Percentiles rank a stretch among this genome's conserved stretches.
phyloP scores from a whole-genome alignment of 2,888 invertebrate genomes.

The Boloria euphrosyne region DNA sequence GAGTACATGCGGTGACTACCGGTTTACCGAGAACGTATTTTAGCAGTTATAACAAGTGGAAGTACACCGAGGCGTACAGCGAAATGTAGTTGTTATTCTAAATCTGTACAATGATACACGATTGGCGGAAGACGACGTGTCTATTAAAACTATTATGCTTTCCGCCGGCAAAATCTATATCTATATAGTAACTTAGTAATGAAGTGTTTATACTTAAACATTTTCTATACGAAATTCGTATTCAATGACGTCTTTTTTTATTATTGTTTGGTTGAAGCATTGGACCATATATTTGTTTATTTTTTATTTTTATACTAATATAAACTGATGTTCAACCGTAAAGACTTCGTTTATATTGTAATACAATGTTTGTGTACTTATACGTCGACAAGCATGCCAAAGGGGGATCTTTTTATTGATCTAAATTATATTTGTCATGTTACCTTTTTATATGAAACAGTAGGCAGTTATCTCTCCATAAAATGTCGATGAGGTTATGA shows the following conservation, averaged over 20 bases:
- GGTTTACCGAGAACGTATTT: slow-evolving; percentile 28
- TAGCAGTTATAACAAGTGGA: slow-evolving; percentile 28
- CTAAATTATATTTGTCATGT: slow-evolving; percentile 19
- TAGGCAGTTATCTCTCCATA: slow-evolving; percentile 13
- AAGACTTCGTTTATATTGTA: slow-evolving; percentile 7
- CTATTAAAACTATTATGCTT: not conserved
- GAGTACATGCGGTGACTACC: slow-evolving; percentile 23
- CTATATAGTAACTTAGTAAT: too few species aligned
- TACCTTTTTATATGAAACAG: slow-evolving; percentile 14
- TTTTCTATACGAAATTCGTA: not conserved
- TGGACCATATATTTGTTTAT: not conserved
- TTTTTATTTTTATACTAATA: not conserved
- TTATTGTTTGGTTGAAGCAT: not conserved
- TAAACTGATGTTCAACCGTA: not conserved
- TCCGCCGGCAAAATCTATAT: not conserved
- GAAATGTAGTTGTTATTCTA: slow-evolving; percentile 21
- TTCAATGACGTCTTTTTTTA: not conserved
- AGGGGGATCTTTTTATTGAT: slow-evolving; percentile 22
- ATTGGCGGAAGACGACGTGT: slow-evolving; percentile 5
- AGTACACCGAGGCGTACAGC: slow-evolving; percentile 11
- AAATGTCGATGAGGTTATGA: slow-evolving; percentile 8
- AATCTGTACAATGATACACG: slow-evolving; percentile 14
- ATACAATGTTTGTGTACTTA: slow-evolving; percentile 8
- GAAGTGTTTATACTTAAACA: not conserved
- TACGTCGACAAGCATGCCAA: slow-evolving; percentile 5